These are phyloP conservation scores for Ferdinandea cuprea DNA, from an alignment of 2,888 invertebrate genomes.

Conservation along the genomic window DNA sequence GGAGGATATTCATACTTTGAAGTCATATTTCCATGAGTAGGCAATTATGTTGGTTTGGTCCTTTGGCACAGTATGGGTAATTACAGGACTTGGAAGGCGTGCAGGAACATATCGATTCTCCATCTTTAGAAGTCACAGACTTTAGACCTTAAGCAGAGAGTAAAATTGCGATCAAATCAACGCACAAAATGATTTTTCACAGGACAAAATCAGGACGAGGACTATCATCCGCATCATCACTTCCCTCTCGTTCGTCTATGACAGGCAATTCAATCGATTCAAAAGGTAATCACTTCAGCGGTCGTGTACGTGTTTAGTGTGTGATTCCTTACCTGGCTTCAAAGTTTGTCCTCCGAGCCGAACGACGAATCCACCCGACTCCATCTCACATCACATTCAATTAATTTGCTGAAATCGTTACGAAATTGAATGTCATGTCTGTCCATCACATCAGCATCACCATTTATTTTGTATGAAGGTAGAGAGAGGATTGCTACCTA, in stretches of 20 bases:
- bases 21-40: conserved; percentile 34
- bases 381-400: conserved; percentile 53
- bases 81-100: not conserved
- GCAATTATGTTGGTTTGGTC: conserved; percentile 18
- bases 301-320: too few species aligned
- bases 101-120: not conserved
- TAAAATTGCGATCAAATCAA: too few species aligned
- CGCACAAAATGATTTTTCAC: too few species aligned
- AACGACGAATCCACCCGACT: not conserved
- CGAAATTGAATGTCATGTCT: conserved; percentile 73
- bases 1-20: not conserved
- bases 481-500: not conserved
- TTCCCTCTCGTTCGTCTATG: too few species aligned
- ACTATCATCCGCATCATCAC: too few species aligned
- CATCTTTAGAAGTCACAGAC: too few species aligned
- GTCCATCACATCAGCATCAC: conserved; percentile 51
- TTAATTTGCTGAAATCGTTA: conserved; percentile 71
- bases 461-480: conserved; percentile 29
- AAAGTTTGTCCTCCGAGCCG: not conserved
- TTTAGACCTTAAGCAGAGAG: too few species aligned
- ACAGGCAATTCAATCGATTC: too few species aligned
- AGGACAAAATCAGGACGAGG: too few species aligned
- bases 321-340: too few species aligned
- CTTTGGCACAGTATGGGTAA: not conserved
- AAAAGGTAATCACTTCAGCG: too few species aligned